Base-by-base conservation (phyloP, 2,797 vertebrate genomes). In the Urophycis tenuis region DNA sequence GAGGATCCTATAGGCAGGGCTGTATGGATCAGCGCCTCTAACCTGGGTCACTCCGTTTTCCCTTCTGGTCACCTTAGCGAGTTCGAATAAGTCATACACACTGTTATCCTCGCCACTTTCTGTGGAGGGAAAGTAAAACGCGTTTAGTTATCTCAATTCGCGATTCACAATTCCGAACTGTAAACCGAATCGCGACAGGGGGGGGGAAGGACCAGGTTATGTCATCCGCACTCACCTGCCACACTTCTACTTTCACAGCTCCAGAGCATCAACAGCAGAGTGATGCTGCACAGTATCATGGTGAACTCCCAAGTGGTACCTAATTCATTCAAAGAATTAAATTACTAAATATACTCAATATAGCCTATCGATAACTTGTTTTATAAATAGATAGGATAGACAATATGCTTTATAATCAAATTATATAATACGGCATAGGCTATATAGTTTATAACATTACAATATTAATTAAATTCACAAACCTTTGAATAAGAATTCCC, bases 81-180 rank as follows among this genome's bases (percentile, higher is more conserved):
- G 91, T 67, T 98, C 96, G 82, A 99, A 98, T 84, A 99, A 84
- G 88, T 99, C 97, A 11, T 95, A 98, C 11, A 97, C 96, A 1
- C 96, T 94, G 90, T 95, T 95, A 83, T 98, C 96, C 83, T 98
- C 96, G 12, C 88, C 92, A 36, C 92, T 92, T 83, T 93, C 94
- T 94, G 92, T 0, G 10, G 79, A 82, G 33, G 82, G 64, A 87
- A 35, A 17, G 53, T 29, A 73, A 73, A 39, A 12, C 22, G 6
- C 22, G 14, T n/a, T 45, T 14, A 72, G 22, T 60, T n/a, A 12
- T 29, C 60, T 25, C n/a, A 14, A 67, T 0, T 64, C n/a, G 3
- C n/a, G 9, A 6, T 10, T 29, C n/a, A 11, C 60, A 29, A 60
- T 60, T 25, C 1, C 1, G 25, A 8, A 25, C 60, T 29, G 60